Percentiles rank a stretch among this genome's conserved stretches.
phyloP scores from a whole-genome alignment of 2,888 invertebrate species.

The Eupithecia insigniata region DNA sequence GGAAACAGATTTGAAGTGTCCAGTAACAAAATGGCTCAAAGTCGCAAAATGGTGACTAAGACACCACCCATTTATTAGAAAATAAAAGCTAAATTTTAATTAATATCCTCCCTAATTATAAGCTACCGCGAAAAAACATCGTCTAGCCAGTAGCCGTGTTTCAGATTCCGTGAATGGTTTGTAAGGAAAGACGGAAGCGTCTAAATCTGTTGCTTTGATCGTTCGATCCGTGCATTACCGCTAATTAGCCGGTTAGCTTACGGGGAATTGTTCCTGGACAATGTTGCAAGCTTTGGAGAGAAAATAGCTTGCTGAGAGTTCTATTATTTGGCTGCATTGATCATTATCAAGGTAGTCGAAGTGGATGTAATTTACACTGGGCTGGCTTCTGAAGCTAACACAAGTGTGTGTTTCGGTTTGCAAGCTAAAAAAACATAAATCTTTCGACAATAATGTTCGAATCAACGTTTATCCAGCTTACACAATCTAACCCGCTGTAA shows the following conservation, averaged over 20 bases:
- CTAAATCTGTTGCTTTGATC: constrained; percentile 33
- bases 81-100: not conserved
- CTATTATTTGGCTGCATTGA: not conserved
- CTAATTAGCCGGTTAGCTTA: constrained; percentile 23
- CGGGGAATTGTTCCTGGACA: constrained; percentile 7
- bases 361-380: not conserved
- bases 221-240: constrained; percentile 28
- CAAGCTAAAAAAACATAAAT: not conserved
- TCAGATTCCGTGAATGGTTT: constrained; percentile 18
- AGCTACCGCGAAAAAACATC: not conserved
- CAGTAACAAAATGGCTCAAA: too few species aligned
- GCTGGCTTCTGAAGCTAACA: not conserved
- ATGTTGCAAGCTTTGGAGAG: constrained; percentile 6
- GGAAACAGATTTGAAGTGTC: too few species aligned
- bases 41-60: too few species aligned
- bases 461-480: too few species aligned
- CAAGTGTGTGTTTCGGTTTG: too few species aligned
- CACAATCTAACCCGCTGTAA: too few species aligned
- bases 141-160: not conserved
- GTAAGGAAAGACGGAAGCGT: constrained; percentile 21
- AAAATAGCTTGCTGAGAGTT: not conserved
- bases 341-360: not conserved
- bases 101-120: not conserved
- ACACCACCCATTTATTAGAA: not conserved
- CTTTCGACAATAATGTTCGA: too few species aligned